These are phyloP conservation scores for Siniperca knerii DNA, from an alignment of 2,113 vertebrate genomes.

Conservation along the genomic window DNA sequence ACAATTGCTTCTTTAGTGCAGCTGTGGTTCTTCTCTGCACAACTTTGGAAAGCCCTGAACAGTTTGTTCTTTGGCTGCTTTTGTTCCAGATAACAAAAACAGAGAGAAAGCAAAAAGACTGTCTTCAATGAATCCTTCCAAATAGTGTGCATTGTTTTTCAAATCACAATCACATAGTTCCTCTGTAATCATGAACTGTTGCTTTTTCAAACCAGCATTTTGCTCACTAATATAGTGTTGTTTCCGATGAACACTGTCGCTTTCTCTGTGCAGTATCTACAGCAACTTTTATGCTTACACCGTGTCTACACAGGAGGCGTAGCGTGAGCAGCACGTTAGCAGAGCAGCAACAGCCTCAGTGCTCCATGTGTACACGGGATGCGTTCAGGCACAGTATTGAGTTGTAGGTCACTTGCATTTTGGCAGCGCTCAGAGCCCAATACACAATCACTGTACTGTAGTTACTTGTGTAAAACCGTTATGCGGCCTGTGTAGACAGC, in stretches of 20 bases:
- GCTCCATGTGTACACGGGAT: not conserved
- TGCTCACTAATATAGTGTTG: conserved; percentile 23
- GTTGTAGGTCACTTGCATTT: not conserved
- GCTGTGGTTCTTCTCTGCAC: conserved; percentile 50
- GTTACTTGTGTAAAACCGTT: no score
- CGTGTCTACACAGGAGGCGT: not conserved
- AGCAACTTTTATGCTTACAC: not conserved
- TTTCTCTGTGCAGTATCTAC: not conserved
- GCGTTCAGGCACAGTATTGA: not conserved
- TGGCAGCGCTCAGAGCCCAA: no score
- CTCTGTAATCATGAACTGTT: conserved; percentile 28
- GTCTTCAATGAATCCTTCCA: conserved; percentile 41
- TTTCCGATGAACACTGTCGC: conserved; percentile 12
- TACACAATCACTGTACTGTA: no score
- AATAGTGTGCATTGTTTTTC: conserved; percentile 38
- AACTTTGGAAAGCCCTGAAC: conserved; percentile 67
- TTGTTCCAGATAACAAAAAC: conserved; percentile 70
- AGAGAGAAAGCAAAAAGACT: conserved; percentile 46
- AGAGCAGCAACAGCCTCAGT: not conserved
- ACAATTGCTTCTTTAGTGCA: conserved; percentile 64
- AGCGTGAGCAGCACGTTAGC: not conserved
- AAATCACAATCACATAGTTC: conserved; percentile 47
- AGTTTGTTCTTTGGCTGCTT: conserved; percentile 63
- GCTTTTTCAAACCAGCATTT: conserved; percentile 35
- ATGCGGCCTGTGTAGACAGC: no score